These are phyloP conservation scores for Cryptocheilus praepositus DNA, from an alignment of 2,888 invertebrate species.

Conservation along the genomic window DNA sequence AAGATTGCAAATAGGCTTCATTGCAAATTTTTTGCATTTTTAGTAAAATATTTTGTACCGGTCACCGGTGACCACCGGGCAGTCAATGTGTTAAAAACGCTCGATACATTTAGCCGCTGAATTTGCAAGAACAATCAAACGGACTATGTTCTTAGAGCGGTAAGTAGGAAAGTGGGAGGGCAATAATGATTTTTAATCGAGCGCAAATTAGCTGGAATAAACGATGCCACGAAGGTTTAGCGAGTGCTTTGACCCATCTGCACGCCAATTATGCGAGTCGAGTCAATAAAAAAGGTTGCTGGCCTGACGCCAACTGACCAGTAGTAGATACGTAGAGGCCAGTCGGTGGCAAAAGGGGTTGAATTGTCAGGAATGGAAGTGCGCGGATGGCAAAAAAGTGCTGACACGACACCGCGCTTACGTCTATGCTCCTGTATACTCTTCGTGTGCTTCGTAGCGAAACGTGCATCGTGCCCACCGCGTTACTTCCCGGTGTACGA, in stretches of 20 bases:
- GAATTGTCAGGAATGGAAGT: slow-evolving; percentile 31
- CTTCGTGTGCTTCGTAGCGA: slow-evolving; percentile 34
- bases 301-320: background rate
- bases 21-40: too few relatives aligned
- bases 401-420: slow-evolving; percentile 40
- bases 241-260: background rate
- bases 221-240: too few relatives aligned
- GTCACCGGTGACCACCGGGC: too few relatives aligned
- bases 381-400: slow-evolving; percentile 38
- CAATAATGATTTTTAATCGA: too few relatives aligned
- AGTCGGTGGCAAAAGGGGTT: slow-evolving; percentile 14
- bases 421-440: slow-evolving; percentile 20
- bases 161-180: too few relatives aligned
- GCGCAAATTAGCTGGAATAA: too few relatives aligned
- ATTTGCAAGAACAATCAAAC: too few relatives aligned
- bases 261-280: slow-evolving; percentile 5
- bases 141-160: too few relatives aligned
- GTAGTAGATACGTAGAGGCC: background rate
- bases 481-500: slow-evolving; percentile 47
- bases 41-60: too few relatives aligned
- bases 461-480: slow-evolving; percentile 44
- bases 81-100: too few relatives aligned
- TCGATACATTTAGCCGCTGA: too few relatives aligned
- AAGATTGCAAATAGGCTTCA: too few relatives aligned
- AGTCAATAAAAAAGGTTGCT: slow-evolving; percentile 5